A percentile compares a stretch with the other conserved stretches of the same genome.
phyloP scores from a whole-genome alignment of 2,888 invertebrate species.

The Amphipyra berbera region DNA sequence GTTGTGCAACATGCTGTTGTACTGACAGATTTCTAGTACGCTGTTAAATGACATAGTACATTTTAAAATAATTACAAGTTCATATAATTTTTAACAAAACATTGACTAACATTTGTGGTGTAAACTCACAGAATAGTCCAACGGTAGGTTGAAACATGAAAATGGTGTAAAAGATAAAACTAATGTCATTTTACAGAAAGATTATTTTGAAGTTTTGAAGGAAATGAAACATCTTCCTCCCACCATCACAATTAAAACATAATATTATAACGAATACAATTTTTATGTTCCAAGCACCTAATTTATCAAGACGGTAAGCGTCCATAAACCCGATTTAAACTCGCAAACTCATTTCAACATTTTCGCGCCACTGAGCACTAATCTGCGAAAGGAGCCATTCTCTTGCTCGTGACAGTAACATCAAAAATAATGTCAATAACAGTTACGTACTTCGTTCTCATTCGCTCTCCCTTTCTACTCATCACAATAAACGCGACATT shows the following conservation, averaged over 20 bases:
- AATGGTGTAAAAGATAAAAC: background rate
- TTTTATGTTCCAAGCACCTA: constrained; percentile 51
- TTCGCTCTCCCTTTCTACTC: constrained; percentile 65
- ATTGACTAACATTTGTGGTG: too few species aligned
- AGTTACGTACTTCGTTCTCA: constrained; percentile 60
- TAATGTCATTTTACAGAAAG: background rate
- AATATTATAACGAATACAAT: constrained; percentile 43
- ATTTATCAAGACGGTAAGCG: constrained; percentile 57
- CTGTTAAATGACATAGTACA: background rate
- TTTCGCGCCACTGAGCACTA: constrained; percentile 60
- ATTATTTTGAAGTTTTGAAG: background rate
- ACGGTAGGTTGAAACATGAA: too few species aligned
- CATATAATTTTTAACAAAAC: too few species aligned
- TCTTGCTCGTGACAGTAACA: constrained; percentile 65
- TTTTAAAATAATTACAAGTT: too few species aligned
- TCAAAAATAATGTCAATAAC: constrained; percentile 71
- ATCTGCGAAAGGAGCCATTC: constrained; percentile 59
- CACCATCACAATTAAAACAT: constrained; percentile 50
- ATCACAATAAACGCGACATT: constrained; percentile 64
- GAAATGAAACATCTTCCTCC: constrained; percentile 26
- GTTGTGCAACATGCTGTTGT: constrained; percentile 26
- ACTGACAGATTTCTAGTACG: constrained; percentile 4
- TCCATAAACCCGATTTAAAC: constrained; percentile 59
- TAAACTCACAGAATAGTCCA: too few species aligned
- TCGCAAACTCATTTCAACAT: constrained; percentile 60